Conservation (phyloP, 2,888 invertebrate genomes). For the Polylopha cassiicola region DNA sequence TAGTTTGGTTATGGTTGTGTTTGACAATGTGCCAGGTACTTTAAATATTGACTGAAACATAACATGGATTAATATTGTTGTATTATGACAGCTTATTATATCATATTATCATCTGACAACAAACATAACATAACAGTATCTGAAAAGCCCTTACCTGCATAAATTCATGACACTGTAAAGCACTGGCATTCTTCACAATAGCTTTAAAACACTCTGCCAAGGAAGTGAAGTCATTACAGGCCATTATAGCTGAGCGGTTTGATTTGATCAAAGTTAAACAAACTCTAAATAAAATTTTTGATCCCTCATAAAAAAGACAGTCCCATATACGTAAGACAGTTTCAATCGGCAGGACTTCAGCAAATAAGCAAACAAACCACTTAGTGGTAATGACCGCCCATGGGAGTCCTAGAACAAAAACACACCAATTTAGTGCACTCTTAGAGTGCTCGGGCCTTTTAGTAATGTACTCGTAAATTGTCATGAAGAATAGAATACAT, state of each 20-base stretch:
- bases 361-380: constrained; percentile 96
- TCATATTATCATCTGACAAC: background rate
- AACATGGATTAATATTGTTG: constrained; percentile 23
- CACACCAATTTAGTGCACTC: background rate
- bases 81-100: constrained; percentile 14
- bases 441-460: no score
- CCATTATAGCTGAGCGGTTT: constrained; percentile 83
- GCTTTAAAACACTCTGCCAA: constrained; percentile 89
- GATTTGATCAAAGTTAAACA: constrained; percentile 88
- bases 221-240: constrained; percentile 87
- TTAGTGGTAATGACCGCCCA: constrained; percentile 95
- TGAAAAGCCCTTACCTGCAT: constrained; percentile 80
- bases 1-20: constrained; percentile 79
- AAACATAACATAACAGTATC: background rate
- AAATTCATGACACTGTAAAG: constrained; percentile 91
- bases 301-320: constrained; percentile 95
- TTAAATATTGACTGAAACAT: constrained; percentile 86
- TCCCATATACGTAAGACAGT: constrained; percentile 97
- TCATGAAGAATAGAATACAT: no score
- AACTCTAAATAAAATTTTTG: constrained; percentile 93
- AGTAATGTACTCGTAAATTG: no score
- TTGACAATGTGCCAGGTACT: constrained; percentile 86
- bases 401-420: constrained; percentile 79
- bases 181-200: constrained; percentile 86
- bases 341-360: constrained; percentile 95